These are phyloP conservation scores for Microcaecilia unicolor DNA, from an alignment of 2,797 vertebrate genomes.

Conservation along the genomic window DNA sequence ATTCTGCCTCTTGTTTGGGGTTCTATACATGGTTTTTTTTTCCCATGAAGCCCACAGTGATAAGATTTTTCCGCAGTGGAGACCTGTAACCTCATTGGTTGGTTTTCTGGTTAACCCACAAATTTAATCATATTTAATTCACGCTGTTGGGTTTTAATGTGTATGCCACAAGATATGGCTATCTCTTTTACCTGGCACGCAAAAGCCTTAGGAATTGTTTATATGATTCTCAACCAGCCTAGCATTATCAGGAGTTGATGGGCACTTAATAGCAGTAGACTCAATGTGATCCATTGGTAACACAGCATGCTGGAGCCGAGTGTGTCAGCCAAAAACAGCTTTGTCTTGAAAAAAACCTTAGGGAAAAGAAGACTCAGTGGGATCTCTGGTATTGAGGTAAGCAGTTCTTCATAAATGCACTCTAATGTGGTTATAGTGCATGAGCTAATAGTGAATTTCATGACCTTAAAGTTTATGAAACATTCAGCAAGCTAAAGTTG, in stretches of 20 bases:
- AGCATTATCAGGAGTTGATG: background rate
- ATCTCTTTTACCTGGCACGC: background rate
- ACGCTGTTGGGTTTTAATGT: background rate
- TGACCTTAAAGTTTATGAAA: slow-evolving; percentile 25
- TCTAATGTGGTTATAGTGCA: background rate
- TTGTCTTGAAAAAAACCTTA: background rate
- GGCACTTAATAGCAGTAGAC: slow-evolving; percentile 1
- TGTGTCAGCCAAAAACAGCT: background rate
- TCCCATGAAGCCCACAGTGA: background rate
- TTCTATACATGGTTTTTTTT: too few species aligned
- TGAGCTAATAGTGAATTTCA: slow-evolving; percentile 12
- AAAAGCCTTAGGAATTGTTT: background rate
- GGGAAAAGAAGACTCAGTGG: slow-evolving; percentile 1
- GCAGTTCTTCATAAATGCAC: slow-evolving; percentile 14
- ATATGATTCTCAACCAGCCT: background rate
- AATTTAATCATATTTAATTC: background rate
- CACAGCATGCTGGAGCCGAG: background rate
- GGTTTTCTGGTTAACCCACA: background rate
- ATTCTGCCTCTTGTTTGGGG: too few species aligned
- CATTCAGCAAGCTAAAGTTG: slow-evolving; percentile 6
- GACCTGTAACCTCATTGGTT: background rate
- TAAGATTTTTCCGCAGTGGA: too few species aligned
- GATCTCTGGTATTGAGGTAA: background rate
- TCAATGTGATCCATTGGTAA: background rate
- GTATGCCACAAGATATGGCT: background rate